Evolutionary conservation across 2,113 vertebrate species (phyloP).

Genomic region (Collichthys lucidus): DNA sequence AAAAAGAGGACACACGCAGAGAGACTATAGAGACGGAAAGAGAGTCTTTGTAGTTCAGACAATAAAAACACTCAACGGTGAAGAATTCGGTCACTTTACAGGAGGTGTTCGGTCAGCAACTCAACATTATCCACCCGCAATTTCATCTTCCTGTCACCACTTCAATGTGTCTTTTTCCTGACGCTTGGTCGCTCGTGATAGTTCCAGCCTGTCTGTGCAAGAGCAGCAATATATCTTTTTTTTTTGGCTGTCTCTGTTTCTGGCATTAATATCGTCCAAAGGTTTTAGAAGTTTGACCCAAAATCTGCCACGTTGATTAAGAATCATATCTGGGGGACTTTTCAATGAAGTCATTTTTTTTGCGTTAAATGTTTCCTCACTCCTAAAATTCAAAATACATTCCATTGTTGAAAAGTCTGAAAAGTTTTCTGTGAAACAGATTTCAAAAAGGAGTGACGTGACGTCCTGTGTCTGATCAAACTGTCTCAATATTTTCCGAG

Average conservation of each 20-base stretch:
- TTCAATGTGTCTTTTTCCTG: background rate
- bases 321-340: background rate
- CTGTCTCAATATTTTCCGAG: background rate
- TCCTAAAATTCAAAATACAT: too few species aligned
- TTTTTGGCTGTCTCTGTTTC: background rate
- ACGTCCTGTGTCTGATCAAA: background rate
- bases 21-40: background rate
- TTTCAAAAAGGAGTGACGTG: too few species aligned
- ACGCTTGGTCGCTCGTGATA: background rate
- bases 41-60: background rate
- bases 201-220: background rate
- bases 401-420: too few species aligned
- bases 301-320: background rate
- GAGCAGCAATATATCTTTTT: background rate
- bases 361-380: too few species aligned
- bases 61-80: background rate
- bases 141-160: background rate
- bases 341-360: background rate
- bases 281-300: background rate
- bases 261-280: background rate
- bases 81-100: background rate
- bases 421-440: too few species aligned
- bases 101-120: conserved; percentile 2
- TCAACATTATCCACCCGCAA: too few species aligned
- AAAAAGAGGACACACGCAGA: background rate